phyloP scores from a whole-genome alignment of 2,888 invertebrate species.

The Luperina nickerlii region DNA sequence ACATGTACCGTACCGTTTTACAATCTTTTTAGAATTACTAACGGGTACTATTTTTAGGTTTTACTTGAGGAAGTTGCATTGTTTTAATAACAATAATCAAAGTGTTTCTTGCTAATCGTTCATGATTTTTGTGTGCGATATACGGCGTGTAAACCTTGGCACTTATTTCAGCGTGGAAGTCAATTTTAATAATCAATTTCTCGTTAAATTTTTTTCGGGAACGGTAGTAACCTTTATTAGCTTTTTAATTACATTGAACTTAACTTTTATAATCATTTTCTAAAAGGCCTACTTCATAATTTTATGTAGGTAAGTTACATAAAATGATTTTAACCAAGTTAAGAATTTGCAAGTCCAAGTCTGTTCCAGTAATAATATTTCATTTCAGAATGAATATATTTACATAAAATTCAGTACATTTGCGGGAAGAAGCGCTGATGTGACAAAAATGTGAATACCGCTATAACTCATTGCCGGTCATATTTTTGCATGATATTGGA shows the following conservation, averaged over 20 bases:
- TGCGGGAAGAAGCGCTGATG: constrained; percentile 50
- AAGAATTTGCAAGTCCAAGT: constrained; percentile 13
- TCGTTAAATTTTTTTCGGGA: not conserved
- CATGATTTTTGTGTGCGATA: not conserved
- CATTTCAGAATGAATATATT: constrained; percentile 59
- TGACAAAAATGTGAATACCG: constrained; percentile 56
- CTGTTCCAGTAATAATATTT: constrained; percentile 47
- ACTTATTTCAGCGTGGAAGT: not conserved
- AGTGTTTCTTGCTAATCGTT: not conserved
- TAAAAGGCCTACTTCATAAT: not conserved
- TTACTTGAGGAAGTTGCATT: not conserved
- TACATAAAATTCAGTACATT: constrained; percentile 60
- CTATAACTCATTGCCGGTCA: constrained; percentile 47
- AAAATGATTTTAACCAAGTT: not conserved
- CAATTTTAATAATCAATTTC: not conserved
- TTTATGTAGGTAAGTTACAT: not conserved
- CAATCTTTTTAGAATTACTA: not conserved
- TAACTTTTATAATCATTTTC: not conserved
- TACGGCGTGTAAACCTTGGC: no score
- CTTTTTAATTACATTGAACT: constrained; percentile 1
- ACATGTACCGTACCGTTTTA: not conserved
- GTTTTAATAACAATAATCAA: not conserved
- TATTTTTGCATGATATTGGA: constrained; percentile 54
- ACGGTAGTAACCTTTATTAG: not conserved
- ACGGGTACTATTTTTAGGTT: not conserved